Conservation (phyloP, 2,113 vertebrate genomes). For the Chitala chitala region DNA sequence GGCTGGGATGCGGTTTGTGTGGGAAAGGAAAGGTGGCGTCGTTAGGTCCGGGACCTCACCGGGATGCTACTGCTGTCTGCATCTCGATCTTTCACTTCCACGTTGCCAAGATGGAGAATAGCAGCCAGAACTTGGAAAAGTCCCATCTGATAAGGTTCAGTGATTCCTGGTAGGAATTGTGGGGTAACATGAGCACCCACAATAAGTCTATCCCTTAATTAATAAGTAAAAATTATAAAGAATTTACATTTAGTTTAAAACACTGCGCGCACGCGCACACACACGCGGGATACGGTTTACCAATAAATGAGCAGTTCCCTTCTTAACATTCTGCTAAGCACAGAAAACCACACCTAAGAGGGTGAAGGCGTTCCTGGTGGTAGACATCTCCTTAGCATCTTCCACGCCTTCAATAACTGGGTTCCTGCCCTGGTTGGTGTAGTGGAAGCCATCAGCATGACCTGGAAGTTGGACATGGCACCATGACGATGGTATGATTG, state of each 20-base stretch:
- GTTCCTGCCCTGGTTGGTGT: slow-evolving; percentile 85
- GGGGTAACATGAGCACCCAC: not conserved
- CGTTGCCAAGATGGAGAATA: slow-evolving; percentile 90
- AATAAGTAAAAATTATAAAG: not conserved
- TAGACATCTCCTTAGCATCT: slow-evolving; percentile 83
- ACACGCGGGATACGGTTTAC: not conserved
- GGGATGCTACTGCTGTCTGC: slow-evolving; percentile 75
- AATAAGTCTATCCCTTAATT: not conserved
- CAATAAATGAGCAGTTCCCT: not conserved
- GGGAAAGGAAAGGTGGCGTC: too few relatives aligned
- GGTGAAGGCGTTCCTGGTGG: slow-evolving; percentile 82
- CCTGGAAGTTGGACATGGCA: slow-evolving; percentile 53
- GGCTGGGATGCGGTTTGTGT: too few relatives aligned
- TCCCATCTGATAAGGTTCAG: slow-evolving; percentile 81
- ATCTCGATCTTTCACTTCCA: slow-evolving; percentile 75
- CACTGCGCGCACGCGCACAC: too few relatives aligned
- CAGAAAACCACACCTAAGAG: slow-evolving; percentile 73
- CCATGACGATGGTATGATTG: slow-evolving; percentile 19
- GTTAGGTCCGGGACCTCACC: slow-evolving; percentile 61
- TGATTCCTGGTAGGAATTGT: slow-evolving; percentile 67
- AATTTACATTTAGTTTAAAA: too few relatives aligned
- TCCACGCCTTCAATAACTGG: slow-evolving; percentile 86
- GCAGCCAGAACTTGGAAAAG: slow-evolving; percentile 87
- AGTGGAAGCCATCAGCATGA: slow-evolving; percentile 77
- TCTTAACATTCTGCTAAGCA: not conserved